Evolutionary conservation across 2,888 invertebrate species (phyloP), one percentile per base, ranked within the genome.

Genomic region (Argynnis bischoffii): DNA sequence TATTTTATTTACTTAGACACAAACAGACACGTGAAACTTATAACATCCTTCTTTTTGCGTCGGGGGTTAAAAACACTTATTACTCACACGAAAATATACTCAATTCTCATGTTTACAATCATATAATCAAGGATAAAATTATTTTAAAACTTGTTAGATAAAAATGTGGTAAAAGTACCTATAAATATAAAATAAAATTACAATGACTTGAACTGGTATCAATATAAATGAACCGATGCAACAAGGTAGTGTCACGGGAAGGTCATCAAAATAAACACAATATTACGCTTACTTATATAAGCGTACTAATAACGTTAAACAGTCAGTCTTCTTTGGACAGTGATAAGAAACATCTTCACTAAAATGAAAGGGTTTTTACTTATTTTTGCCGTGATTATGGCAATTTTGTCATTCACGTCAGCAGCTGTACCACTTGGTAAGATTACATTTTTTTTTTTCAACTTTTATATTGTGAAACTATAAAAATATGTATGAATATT

Each of bases 391-490:
- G n/a, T 56, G 11, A 31, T 56, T 15, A 35, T 56, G 35, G 18
- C 16, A 3, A n/a, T 56, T 16, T 56, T 56, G 41, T 31, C 16
- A 8, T 31, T 56, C 4, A 56, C 18, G 2, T 31, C 56, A 41
- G 31, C 56, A n/a, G 56, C 31, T 26, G n/a, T 16, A 13, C 31
- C 56, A 56, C 3, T n/a, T 31, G 56, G 56, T 56, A 56, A 41
- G 41, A 54, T 16, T 21, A 13, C 4, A 16, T 54, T 54, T 0
- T 54, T 54, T 54, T 54, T 54, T 13, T n/a, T 50, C 13, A n/a
- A 50, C 3, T 50, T 50, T 1, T n/a, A 50, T 50, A 6, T 6
- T 50, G 1, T n/a, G 3, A n/a, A 16, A 14, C 2, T 50, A 4
- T 3, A 16, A 26, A 26, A 26, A 4, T 26, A 4, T 26, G 4